Evolutionary conservation across 2,797 vertebrate genomes (phyloP).

Genomic region (Sebastes oblongus): DNA sequence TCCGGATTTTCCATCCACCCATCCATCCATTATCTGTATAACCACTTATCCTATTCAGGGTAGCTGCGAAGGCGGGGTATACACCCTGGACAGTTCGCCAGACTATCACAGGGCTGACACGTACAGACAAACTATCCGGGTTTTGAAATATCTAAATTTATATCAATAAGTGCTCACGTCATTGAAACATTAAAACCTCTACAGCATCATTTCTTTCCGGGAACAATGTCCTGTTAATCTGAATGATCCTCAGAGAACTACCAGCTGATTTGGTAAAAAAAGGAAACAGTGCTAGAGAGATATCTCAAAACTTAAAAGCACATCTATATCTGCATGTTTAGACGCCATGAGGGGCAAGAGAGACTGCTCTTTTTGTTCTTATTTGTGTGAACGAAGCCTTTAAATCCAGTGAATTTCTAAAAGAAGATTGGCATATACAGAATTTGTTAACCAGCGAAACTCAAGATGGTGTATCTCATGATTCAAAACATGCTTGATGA

Average conservation of each 20-base stretch:
- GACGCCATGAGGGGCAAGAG: neutral
- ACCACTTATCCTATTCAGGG: too few species aligned
- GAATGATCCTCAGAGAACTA: neutral
- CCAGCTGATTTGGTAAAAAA: neutral
- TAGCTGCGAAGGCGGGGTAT: too few species aligned
- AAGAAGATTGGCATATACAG: neutral
- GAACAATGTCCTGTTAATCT: neutral
- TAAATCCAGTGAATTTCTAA: neutral
- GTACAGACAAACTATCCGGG: rapidly evolving
- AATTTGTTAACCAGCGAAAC: neutral
- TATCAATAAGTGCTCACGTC: neutral
- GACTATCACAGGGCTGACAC: too few species aligned
- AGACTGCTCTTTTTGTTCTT: neutral
- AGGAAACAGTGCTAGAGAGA: neutral
- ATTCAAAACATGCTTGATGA: neutral
- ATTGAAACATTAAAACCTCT: neutral
- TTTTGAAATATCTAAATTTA: neutral
- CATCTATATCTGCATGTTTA: neutral
- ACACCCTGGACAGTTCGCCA: too few species aligned
- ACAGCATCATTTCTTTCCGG: neutral
- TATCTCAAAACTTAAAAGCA: neutral
- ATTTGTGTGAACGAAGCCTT: neutral
- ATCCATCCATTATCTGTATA: too few species aligned
- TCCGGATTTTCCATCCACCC: neutral
- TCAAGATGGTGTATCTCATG: neutral